Percentiles rank a stretch among this genome's conserved stretches.
phyloP scores from a whole-genome alignment of 2,888 invertebrate species.

The Lysandra coridon region DNA sequence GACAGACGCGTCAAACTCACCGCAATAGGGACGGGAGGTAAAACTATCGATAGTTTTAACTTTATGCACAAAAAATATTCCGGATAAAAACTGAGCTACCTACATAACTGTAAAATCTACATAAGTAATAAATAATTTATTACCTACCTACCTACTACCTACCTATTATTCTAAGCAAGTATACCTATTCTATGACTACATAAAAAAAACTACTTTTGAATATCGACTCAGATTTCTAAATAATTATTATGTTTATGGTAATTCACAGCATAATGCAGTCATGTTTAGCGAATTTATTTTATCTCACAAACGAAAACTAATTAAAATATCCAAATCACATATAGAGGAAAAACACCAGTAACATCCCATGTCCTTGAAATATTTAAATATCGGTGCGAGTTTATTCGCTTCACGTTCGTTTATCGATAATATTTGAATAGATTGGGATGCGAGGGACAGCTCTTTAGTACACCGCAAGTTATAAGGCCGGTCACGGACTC shows the following conservation, averaged over 20 bases:
- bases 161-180: too few relatives aligned
- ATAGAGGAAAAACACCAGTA: constrained; percentile 23
- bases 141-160: too few relatives aligned
- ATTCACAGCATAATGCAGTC: background rate
- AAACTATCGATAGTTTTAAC: constrained; percentile 33
- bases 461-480: constrained; percentile 50
- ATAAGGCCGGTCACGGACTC: constrained; percentile 73
- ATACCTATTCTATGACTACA: background rate
- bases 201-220: background rate
- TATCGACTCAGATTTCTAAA: background rate
- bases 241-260: background rate
- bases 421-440: constrained; percentile 33
- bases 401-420: constrained; percentile 24
- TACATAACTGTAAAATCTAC: background rate
- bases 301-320: constrained; percentile 18
- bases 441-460: constrained; percentile 31
- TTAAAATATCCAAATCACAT: background rate
- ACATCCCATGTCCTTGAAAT: constrained; percentile 22
- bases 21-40: constrained; percentile 50
- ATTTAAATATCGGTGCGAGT: constrained; percentile 21
- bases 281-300: background rate
- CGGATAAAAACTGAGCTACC: background rate
- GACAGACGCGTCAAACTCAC: constrained; percentile 60
- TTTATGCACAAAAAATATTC: background rate
- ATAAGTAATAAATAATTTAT: too few relatives aligned